A percentile compares a stretch with the other conserved stretches of the same genome.
Evolutionary conservation across 2,113 vertebrate genomes (phyloP).

Genomic region (Cochlearius cochlearius): DNA sequence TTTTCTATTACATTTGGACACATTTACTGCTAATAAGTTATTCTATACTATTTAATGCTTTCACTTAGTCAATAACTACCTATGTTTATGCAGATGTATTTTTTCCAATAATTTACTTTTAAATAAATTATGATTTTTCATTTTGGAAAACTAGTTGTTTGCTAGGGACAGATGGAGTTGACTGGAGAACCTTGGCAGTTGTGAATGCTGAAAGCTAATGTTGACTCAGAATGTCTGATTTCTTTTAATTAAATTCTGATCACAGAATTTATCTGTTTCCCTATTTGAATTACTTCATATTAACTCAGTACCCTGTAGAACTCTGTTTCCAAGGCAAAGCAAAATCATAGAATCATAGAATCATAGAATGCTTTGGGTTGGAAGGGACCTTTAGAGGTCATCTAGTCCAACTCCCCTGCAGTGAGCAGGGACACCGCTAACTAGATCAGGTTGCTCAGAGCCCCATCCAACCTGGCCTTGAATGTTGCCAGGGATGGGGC

Average conservation of each 20-base stretch:
- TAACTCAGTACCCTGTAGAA: not conserved
- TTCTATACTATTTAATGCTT: not conserved
- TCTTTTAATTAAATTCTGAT: not conserved
- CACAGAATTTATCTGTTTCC: not conserved
- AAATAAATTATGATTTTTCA: not conserved
- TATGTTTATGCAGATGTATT: not conserved
- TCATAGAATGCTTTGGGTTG: no score
- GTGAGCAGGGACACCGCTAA: no score
- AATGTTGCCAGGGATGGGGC: no score
- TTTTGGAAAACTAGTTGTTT: not conserved
- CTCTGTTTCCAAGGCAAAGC: conserved; percentile 9
- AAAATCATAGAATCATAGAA: no score
- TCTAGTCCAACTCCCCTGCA: no score
- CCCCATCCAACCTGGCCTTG: no score
- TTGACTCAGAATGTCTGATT: conserved; percentile 1
- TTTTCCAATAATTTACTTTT: not conserved
- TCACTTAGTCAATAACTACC: not conserved
- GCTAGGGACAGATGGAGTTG: not conserved
- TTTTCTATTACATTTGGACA: not conserved
- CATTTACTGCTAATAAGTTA: not conserved
- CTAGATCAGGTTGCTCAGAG: no score
- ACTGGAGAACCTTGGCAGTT: not conserved
- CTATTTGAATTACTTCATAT: conserved; percentile 20
- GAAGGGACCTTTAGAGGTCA: no score
- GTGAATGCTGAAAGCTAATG: not conserved